Evolutionary conservation across 2,113 vertebrate genomes (phyloP).

Genomic region (Grallaria varia): DNA sequence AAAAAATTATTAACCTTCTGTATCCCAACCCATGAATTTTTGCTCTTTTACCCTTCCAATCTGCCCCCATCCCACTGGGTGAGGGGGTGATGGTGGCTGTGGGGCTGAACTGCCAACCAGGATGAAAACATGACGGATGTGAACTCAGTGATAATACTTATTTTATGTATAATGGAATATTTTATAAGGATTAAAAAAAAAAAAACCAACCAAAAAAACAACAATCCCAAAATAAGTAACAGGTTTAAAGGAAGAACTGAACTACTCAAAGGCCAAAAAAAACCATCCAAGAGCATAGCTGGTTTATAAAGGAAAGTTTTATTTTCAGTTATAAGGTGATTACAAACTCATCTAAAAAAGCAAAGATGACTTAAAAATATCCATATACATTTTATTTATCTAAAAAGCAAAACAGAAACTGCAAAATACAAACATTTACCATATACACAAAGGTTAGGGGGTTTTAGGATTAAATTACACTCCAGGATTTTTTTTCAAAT

Average conservation of each 20-base stretch:
- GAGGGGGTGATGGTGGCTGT: neutral
- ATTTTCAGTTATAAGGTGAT: conserved; percentile 81
- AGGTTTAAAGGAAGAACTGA: neutral
- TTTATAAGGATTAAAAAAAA: neutral
- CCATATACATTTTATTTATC: conserved; percentile 78
- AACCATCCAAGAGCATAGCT: neutral
- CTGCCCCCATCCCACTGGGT: neutral
- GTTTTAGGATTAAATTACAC: conserved; percentile 66
- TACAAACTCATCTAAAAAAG: conserved; percentile 83
- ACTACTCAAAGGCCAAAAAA: neutral
- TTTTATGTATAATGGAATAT: neutral
- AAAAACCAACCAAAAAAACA: neutral
- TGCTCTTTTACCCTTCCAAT: neutral
- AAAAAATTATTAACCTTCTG: neutral
- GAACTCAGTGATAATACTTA: neutral
- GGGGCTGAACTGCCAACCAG: neutral
- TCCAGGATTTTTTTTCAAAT: conserved; percentile 62
- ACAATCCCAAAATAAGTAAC: neutral
- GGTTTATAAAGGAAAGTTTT: conserved; percentile 77
- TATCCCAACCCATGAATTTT: neutral
- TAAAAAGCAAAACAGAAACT: conserved; percentile 78
- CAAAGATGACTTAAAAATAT: conserved; percentile 83
- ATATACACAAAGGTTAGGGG: conserved; percentile 67
- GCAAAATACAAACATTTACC: conserved; percentile 76
- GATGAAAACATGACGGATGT: neutral